Conservation (phyloP, 2,888 invertebrate species). For the Xestia ashworthii region DNA sequence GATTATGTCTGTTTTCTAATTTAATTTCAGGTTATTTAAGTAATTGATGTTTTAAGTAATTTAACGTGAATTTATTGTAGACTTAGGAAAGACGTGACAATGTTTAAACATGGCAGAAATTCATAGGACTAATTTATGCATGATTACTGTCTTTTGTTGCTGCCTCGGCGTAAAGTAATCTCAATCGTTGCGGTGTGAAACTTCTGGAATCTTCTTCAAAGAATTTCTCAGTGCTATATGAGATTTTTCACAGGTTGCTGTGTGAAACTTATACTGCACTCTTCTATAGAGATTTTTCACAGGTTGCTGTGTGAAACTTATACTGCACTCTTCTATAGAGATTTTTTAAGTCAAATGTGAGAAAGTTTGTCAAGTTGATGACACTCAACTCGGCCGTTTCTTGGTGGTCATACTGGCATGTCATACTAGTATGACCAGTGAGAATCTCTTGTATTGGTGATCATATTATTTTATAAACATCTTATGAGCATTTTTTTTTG, state of each 20-base stretch:
- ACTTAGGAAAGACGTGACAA: constrained; percentile 1
- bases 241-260: too few relatives aligned
- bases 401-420: too few relatives aligned
- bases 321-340: too few relatives aligned
- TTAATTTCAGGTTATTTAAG: background rate
- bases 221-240: too few relatives aligned
- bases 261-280: too few relatives aligned
- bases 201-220: background rate
- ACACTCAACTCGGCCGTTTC: too few relatives aligned
- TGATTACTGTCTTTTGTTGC: background rate
- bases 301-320: too few relatives aligned
- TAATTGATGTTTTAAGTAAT: constrained; percentile 20
- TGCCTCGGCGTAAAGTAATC: background rate
- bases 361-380: background rate
- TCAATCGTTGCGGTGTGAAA: background rate
- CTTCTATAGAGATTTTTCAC: background rate
- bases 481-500: too few relatives aligned
- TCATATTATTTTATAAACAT: too few relatives aligned
- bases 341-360: background rate
- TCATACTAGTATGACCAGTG: too few relatives aligned
- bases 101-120: constrained; percentile 19
- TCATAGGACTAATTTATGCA: background rate
- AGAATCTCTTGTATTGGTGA: too few relatives aligned
- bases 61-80: background rate
- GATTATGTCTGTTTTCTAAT: constrained; percentile 13